phyloP scores from a whole-genome alignment of 2,113 vertebrate species.

The Oxyura jamaicensis region DNA sequence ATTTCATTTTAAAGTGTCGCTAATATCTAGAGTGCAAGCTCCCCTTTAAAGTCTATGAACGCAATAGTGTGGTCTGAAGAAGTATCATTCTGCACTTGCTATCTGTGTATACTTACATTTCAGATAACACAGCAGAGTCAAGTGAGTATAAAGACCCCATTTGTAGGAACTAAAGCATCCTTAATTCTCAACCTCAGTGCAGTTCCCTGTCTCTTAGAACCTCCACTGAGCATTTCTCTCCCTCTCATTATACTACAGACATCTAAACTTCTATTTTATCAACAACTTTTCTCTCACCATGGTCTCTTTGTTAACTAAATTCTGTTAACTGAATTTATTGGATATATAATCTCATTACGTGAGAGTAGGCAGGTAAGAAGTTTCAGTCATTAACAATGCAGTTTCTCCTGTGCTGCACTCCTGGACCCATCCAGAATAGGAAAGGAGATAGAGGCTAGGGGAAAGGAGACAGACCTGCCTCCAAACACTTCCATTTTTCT shows the following conservation, averaged over 20 bases:
- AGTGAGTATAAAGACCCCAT: background rate
- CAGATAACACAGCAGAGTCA: background rate
- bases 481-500: background rate
- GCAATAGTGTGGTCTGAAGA: background rate
- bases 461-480: background rate
- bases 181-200: background rate
- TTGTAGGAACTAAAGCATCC: background rate
- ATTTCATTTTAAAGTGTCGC: conserved; percentile 18
- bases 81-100: background rate
- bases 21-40: background rate
- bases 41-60: background rate
- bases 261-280: background rate
- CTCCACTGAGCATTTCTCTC: background rate
- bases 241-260: background rate
- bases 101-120: background rate
- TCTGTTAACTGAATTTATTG: background rate
- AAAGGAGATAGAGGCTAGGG: background rate
- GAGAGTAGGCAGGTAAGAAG: background rate
- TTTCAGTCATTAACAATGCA: background rate
- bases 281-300: background rate
- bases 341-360: background rate
- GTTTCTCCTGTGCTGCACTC: background rate
- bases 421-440: background rate
- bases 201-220: background rate
- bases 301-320: background rate